Percentiles rank a stretch among this genome's conserved stretches.
phyloP scores from a whole-genome alignment of 2,888 invertebrate species.

The Lysandra bellargus region DNA sequence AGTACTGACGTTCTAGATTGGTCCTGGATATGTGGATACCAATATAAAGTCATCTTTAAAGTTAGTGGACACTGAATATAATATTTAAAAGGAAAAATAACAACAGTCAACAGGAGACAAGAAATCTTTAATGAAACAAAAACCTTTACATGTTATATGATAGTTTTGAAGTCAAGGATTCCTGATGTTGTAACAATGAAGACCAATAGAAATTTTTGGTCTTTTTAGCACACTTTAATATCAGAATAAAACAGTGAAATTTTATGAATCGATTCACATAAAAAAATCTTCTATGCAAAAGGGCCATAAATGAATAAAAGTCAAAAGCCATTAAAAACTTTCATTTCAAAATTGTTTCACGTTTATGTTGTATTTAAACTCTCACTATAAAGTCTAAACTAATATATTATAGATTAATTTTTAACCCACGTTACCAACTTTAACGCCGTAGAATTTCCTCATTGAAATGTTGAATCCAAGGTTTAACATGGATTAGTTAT shows the following conservation, averaged over 20 bases:
- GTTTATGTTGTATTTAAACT: not conserved
- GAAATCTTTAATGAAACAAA: too few relatives aligned
- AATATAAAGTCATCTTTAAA: not conserved
- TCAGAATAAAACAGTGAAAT: not conserved
- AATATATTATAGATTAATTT: not conserved
- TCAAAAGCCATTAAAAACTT: not conserved
- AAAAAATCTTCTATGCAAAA: too few relatives aligned
- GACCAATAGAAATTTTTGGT: too few relatives aligned
- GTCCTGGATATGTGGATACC: not conserved
- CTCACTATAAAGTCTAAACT: not conserved
- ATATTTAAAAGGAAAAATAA: too few relatives aligned
- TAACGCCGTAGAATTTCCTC: not conserved
- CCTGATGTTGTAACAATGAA: too few relatives aligned
- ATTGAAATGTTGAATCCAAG: not conserved
- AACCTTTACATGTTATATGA: too few relatives aligned
- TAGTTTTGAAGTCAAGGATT: too few relatives aligned
- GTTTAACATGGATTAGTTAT: not conserved
- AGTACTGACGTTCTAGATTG: too few relatives aligned
- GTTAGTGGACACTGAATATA: too few relatives aligned
- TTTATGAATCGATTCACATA: not conserved
- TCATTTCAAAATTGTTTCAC: not conserved
- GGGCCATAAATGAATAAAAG: too few relatives aligned
- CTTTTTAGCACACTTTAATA: too few relatives aligned
- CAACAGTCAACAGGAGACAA: too few relatives aligned
- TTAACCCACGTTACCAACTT: not conserved